Conservation (phyloP, 2,888 invertebrate genomes). For the Odiellus spinosus region DNA sequence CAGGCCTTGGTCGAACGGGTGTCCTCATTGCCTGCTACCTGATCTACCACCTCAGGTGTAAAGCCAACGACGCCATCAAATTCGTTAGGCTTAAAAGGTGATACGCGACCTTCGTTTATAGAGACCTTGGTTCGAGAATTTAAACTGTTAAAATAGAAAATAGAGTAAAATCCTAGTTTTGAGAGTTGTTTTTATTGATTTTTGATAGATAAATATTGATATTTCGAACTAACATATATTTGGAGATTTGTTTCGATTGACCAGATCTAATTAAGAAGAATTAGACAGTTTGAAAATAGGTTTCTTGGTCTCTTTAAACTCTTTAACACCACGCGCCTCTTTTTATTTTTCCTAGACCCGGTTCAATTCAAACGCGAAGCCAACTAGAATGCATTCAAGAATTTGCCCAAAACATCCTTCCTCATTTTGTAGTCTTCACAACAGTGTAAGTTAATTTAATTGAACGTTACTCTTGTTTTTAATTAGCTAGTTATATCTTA, state of each 20-base stretch:
- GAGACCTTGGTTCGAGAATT: background rate
- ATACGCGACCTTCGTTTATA: no score
- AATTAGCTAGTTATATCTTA: no score
- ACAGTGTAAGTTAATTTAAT: conserved; percentile 44
- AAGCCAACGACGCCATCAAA: conserved; percentile 59
- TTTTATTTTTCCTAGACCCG: conserved; percentile 38
- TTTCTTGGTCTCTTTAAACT: background rate
- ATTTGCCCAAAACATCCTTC: conserved; percentile 61
- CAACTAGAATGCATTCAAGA: conserved; percentile 67
- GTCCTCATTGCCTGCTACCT: conserved; percentile 73
- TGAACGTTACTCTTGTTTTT: no score
- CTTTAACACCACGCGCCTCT: background rate
- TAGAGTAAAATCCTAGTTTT: background rate
- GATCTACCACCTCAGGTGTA: conserved; percentile 50
- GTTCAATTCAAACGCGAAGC: conserved; percentile 62
- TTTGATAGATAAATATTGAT: no score
- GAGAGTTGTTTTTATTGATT: no score
- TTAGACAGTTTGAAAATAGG: background rate
- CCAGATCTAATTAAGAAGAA: background rate
- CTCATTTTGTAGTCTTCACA: conserved; percentile 51
- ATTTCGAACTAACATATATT: no score
- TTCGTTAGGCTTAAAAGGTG: conserved; percentile 51
- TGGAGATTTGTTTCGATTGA: no score
- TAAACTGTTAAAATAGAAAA: background rate
- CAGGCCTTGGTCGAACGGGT: conserved; percentile 68